Base-by-base conservation (phyloP, 1,140 invertebrate species). In the Apis laboriosa region DNA sequence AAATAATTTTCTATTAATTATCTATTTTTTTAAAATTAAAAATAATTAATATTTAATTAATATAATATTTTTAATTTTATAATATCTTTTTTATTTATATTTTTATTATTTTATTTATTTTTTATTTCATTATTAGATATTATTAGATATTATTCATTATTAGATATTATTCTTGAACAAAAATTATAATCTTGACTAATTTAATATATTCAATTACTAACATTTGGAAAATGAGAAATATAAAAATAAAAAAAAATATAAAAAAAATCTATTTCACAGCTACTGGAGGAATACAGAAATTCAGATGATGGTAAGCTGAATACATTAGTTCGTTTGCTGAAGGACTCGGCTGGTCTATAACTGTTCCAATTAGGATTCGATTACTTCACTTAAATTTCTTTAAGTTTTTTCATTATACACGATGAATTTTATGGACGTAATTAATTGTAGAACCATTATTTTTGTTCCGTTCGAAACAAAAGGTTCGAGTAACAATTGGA, bases 281-380 rank as follows among this genome's bases (percentile, higher is more conserved):
- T 96, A 63, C 91, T 96, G 68, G 95, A 96, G 86, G 96, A 96
- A 84, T 96, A 96, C 91, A 94, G 94, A 91, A 94, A 95, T 84
- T 96, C 96, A 8, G 95, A 95, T 68, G 94, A 94, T 74, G 96
- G 95, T 66, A 95, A 95, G 86, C 93, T 93, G 15, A 95, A 96
- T 91, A 94, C 94, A 74, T 88, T 96, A 80, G 94, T 96, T 53
- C 92, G 93, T 81, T 86, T 95, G 53, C 88, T 95, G 77, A 94
- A 94, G 82, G 83, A 89, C 68, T 63, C 88, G 66, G 60, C 85
- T 72, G 84, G 81, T 88, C 83, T 74, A 17, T 67, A 66, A 66
- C 21, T 51, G 77, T 80, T 28, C 15, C 77, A 34, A 21, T 53
- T 64, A 60, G 24, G 51, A 53, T 75, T 67, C 34, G 21, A 81